Evolutionary conservation across 2,888 invertebrate genomes (phyloP), one percentile per base, ranked within the genome.

Genomic region (Monoplex corrugatus): DNA sequence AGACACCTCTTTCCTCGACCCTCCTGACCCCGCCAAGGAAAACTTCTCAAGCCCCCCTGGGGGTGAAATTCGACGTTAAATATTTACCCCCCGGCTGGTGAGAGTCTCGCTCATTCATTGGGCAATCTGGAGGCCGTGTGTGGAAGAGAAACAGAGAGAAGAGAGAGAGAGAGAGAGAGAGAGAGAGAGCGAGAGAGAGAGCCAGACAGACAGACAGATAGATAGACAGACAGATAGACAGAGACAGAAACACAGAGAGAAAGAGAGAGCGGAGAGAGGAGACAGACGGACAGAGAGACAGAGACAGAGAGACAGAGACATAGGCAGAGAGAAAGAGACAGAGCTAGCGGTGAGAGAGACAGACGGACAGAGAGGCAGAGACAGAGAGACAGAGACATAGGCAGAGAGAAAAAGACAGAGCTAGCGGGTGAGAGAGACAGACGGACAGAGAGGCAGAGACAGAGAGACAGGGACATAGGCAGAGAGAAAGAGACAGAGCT

Each of bases 31-130:
- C 13, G 43, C 72, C 72, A 75, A 45, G 28, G 35, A 13, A 38
- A 86, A 40, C 23, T 50, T 50, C 84, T 84, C 28, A 32, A 44
- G 57, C 19, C 57, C 57, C 57, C 57, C n/a, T 35, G 45, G 44
- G 72, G 87, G 45, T 44, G 87, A 63, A 57, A 82, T 57, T 45
- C 28, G 43, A 87, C 43, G 87, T 87, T 87, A 87, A 87, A 87
- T 87, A 87, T 87, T 87, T 87, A 87, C 87, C 80, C 82, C 78
- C 40, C 80, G 43, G 87, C 40, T 82, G 80, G 80, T 40, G 10
- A 10, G 23, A 35, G 57, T 40, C 80, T 28, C 28, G 80, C 63
- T 43, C 87, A 40, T 57, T 87, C 78, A 45, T 80, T 80, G 78
- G 43, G 40, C 43, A 40, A 80, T 80, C 68, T 68, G 28, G 43